A percentile compares a stretch with the other conserved stretches of the same genome.
Conservation (phyloP, 2,113 vertebrate species). For the Ptilorrhoa leucosticta region DNA sequence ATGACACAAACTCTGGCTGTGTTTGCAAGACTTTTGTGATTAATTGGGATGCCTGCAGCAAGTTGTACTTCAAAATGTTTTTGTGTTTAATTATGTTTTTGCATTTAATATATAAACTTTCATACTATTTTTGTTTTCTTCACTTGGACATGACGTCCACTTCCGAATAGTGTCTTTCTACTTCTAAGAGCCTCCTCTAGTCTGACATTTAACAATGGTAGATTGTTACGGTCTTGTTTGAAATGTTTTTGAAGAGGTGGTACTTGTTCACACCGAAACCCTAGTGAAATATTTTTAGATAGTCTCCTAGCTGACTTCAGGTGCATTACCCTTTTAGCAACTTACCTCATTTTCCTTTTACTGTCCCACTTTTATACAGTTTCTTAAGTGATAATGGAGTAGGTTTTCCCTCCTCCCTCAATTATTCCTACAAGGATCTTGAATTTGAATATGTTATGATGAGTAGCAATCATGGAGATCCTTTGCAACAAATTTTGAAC, state of each 20-base stretch:
- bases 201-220: not conserved
- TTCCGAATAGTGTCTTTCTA: not conserved
- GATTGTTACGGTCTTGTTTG: not conserved
- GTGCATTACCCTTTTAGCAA: not conserved
- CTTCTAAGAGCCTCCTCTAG: not conserved
- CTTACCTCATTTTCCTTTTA: not conserved
- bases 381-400: not conserved
- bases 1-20: not conserved
- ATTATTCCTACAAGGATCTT: not conserved
- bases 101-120: not conserved
- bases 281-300: not conserved
- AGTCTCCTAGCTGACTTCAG: not conserved
- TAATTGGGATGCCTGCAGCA: not conserved
- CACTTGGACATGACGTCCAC: not conserved
- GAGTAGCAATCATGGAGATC: not conserved
- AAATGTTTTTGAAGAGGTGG: not conserved
- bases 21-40: not conserved
- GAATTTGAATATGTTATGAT: not conserved
- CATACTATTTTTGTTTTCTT: not conserved
- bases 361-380: not conserved
- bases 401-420: not conserved
- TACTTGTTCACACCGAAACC: not conserved
- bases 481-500: not conserved
- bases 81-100: not conserved
- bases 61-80: not conserved